Base-by-base conservation (phyloP, 2,797 vertebrate genomes). In the Podarcis lilfordi region DNA sequence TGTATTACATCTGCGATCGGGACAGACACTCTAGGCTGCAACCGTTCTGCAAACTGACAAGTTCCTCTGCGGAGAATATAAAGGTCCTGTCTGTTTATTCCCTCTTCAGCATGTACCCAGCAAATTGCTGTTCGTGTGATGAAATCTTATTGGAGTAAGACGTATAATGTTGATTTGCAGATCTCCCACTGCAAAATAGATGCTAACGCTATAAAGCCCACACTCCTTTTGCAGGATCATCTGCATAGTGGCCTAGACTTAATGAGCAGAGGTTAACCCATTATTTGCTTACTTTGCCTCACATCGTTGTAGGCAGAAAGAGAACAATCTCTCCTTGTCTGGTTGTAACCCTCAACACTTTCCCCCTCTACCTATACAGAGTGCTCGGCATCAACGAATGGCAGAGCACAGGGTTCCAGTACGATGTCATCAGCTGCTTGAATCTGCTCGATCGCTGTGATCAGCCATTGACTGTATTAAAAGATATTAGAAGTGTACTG, bases 391-490 rank as follows among this genome's bases (percentile, higher is more conserved):
- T 99, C 85, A 98, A 99, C 61, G 98, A 98, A 90, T 99, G 99
- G 99, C 98, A 98, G 91, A 96, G 97, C 29, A 97, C 97, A 1
- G 98, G 98, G 25, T 98, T 99, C 95, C 98, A 98, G 90, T 99
- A 98, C 75, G 98, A 99, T 66, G 96, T 99, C 89, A 98, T 99
- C 96, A 99, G 99, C 97, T 99, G 99, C 94, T 97, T 99, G 95
- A 99, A 99, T 95, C 96, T 99, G 94, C 96, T 99, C 93, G 99
- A 99, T 94, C 98, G 99, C 88, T 99, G 98, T 88, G 98, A 99
- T 32, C 97, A 98, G 68, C 99, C 99, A 29, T 93, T 99, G 87
- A 96, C 96, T 66, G 98, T 99, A 69, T 96, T 99, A 94, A 97
- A 92, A 93, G 98, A 98, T 94, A 99, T 99, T 93, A 97, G 95